Conservation (phyloP, 1,140 invertebrate species). For the Hylaeus volcanicus region DNA sequence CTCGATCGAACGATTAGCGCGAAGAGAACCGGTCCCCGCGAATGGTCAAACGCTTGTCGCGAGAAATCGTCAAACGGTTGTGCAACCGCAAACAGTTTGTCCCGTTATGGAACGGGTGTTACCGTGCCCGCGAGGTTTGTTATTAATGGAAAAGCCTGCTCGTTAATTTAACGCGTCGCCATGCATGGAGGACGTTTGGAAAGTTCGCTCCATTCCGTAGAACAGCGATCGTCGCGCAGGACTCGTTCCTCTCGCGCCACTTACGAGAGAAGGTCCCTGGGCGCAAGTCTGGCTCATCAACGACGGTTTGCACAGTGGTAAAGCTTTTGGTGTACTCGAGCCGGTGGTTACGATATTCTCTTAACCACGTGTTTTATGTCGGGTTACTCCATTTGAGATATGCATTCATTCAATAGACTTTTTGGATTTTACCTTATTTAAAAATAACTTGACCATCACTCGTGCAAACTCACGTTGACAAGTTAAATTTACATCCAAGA, state of each 20-base stretch:
- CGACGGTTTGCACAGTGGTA: too few relatives aligned
- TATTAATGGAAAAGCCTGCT: constrained; percentile 24
- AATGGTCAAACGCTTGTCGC: background rate
- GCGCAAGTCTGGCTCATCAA: too few relatives aligned
- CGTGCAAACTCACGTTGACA: too few relatives aligned
- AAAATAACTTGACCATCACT: too few relatives aligned
- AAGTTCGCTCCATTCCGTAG: constrained; percentile 2
- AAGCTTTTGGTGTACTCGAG: too few relatives aligned
- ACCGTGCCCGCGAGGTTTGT: background rate
- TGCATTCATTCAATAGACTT: too few relatives aligned
- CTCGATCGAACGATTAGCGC: background rate
- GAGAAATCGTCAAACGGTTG: constrained; percentile 16
- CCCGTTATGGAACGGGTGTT: constrained; percentile 1
- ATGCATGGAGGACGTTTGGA: constrained; percentile 28
- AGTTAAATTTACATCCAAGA: too few relatives aligned
- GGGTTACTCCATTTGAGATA: too few relatives aligned
- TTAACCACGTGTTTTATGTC: too few relatives aligned
- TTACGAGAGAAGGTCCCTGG: background rate
- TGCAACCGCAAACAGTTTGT: background rate
- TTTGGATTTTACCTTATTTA: too few relatives aligned
- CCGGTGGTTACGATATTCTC: too few relatives aligned
- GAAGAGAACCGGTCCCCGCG: constrained; percentile 17
- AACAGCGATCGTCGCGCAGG: constrained; percentile 17
- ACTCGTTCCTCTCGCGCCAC: background rate
- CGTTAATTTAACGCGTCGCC: constrained; percentile 31